A percentile compares a stretch with the other conserved stretches of the same genome.
Conservation (phyloP, 2,113 vertebrate species). For the Clarias magur region DNA sequence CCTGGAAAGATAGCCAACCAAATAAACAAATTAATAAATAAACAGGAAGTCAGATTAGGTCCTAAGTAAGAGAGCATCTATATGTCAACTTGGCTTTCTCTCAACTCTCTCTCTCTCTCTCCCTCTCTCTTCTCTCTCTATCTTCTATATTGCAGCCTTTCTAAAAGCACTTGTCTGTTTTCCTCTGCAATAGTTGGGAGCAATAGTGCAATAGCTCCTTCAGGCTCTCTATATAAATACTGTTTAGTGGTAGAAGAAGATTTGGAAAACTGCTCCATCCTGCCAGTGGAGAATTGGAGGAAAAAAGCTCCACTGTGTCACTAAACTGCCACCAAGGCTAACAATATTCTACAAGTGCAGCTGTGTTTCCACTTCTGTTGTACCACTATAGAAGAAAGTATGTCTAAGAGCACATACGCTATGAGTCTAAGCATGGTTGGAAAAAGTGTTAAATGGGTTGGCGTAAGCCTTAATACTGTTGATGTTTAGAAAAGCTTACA, state of each 20-base stretch:
- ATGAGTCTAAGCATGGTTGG: background rate
- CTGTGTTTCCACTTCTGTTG: background rate
- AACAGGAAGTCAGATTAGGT: slow-evolving; percentile 70
- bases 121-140: slow-evolving; percentile 15
- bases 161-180: slow-evolving; percentile 70
- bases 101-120: slow-evolving; percentile 4
- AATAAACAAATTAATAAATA: slow-evolving; percentile 70
- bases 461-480: background rate
- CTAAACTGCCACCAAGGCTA: background rate
- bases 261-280: slow-evolving; percentile 10
- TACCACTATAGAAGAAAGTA: background rate
- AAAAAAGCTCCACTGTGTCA: slow-evolving; percentile 11
- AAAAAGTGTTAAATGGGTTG: background rate
- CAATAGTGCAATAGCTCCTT: slow-evolving; percentile 58
- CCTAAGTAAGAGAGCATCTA: slow-evolving; percentile 68
- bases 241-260: slow-evolving; percentile 20
- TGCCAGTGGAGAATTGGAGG: slow-evolving; percentile 13
- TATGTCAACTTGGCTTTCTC: slow-evolving; percentile 60
- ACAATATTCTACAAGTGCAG: slow-evolving; percentile 15
- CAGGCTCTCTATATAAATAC: slow-evolving; percentile 62
- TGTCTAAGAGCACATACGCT: background rate
- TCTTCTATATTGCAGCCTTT: slow-evolving; percentile 38
- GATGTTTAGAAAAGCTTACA: background rate
- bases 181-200: slow-evolving; percentile 55
- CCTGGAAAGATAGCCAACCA: slow-evolving; percentile 72